Conservation (phyloP, 2,888 invertebrate species). For the Clusia tigrina region DNA sequence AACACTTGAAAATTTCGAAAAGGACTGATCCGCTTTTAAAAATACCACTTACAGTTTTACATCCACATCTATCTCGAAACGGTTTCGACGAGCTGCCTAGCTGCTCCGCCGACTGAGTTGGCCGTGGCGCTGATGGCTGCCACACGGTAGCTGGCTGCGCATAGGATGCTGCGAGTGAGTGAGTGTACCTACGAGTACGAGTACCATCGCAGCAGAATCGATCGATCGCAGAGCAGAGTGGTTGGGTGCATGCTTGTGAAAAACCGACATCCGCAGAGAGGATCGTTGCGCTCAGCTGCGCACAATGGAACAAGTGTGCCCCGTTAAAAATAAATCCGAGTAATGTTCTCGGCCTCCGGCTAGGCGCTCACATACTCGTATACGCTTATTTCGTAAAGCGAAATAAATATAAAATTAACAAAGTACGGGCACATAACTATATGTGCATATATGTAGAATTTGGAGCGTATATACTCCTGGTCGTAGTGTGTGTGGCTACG, state of each 20-base stretch:
- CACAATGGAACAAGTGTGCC: conserved; percentile 58
- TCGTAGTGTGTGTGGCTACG: not conserved
- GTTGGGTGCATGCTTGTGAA: not conserved
- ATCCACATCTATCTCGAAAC: conserved; percentile 38
- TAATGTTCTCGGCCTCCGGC: conserved; percentile 43
- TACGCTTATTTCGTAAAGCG: not conserved
- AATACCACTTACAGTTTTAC: conserved; percentile 61
- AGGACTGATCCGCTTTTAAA: conserved; percentile 60
- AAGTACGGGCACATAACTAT: not conserved
- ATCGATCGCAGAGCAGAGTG: not conserved
- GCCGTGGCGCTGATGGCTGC: conserved; percentile 13
- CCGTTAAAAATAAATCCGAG: conserved; percentile 58
- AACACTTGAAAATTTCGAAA: conserved; percentile 61
- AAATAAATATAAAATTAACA: not conserved
- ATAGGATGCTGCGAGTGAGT: not conserved
- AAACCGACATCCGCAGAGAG: conserved; percentile 25
- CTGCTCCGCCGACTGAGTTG: conserved; percentile 9
- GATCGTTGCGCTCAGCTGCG: conserved; percentile 29
- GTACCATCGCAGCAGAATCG: conserved; percentile 38
- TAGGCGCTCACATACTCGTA: not conserved
- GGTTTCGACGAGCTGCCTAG: not conserved
- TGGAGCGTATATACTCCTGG: not conserved
- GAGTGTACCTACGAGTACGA: conserved; percentile 24
- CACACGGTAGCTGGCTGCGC: conserved; percentile 4
- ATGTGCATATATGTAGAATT: not conserved